Conservation (phyloP, 2,113 vertebrate genomes). For the Serinus canaria region DNA sequence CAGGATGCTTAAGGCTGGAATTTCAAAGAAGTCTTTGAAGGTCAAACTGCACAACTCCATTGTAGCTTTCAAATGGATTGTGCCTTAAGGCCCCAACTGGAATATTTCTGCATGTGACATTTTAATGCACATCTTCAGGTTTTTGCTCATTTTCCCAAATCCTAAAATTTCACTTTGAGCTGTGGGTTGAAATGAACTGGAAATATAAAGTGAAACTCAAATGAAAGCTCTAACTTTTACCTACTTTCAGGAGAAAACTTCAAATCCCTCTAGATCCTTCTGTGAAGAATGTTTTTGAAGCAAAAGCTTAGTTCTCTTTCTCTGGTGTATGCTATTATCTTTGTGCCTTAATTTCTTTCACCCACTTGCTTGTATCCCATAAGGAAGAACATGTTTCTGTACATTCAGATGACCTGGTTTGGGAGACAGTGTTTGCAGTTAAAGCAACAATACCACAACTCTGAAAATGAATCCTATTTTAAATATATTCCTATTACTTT, state of each 20-base stretch:
- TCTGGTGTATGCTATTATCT: conserved; percentile 32
- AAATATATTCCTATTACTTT: neutral
- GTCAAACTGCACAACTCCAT: neutral
- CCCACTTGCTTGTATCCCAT: conserved; percentile 1
- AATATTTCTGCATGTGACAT: conserved; percentile 28
- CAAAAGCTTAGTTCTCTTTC: conserved; percentile 43
- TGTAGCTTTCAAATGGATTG: neutral
- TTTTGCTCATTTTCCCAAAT: conserved; percentile 24
- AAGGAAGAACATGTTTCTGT: neutral
- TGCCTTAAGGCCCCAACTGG: neutral
- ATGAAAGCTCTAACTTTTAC: conserved; percentile 56
- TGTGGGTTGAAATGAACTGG: conserved; percentile 21
- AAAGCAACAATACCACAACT: neutral
- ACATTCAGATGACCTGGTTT: neutral
- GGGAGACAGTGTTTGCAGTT: neutral
- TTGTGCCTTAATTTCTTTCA: conserved; percentile 56
- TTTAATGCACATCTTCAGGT: neutral
- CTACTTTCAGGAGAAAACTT: conserved; percentile 54
- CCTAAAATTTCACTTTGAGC: conserved; percentile 43
- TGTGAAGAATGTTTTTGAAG: conserved; percentile 50
- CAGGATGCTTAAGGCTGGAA: neutral
- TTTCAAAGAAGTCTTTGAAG: neutral
- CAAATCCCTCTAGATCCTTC: conserved; percentile 43
- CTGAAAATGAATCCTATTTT: neutral
- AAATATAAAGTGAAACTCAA: conserved; percentile 42